Evolutionary conservation across 2,113 vertebrate genomes (phyloP).

Genomic region (Todiramphus chloris): DNA sequence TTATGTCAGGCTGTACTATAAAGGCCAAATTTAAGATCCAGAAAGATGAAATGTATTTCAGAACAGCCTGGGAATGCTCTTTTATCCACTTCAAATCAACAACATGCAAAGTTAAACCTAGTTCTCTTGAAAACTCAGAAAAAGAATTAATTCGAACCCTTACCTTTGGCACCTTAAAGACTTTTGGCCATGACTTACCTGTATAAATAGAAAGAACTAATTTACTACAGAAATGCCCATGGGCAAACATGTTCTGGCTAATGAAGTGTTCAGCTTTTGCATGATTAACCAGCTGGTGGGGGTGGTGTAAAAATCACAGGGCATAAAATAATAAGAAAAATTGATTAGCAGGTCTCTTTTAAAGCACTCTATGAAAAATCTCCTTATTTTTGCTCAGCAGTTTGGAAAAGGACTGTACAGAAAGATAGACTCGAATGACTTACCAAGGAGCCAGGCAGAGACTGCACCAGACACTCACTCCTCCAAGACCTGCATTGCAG

Average conservation of each 20-base stretch:
- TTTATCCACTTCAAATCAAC: slow-evolving; percentile 21
- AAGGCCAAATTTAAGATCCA: not conserved
- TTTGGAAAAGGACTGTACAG: slow-evolving; percentile 43
- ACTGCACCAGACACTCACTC: not conserved
- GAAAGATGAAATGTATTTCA: not conserved
- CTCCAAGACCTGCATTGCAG: slow-evolving; percentile 38
- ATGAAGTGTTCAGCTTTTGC: slow-evolving; percentile 95
- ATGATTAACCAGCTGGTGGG: slow-evolving; percentile 95
- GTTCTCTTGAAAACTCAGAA: slow-evolving; percentile 49
- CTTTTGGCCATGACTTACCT: slow-evolving; percentile 85
- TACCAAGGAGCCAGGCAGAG: slow-evolving; percentile 39
- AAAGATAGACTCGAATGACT: slow-evolving; percentile 49
- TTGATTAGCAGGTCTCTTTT: slow-evolving; percentile 90
- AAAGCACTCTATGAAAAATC: slow-evolving; percentile 74
- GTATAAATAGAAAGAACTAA: slow-evolving; percentile 88
- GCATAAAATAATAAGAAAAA: slow-evolving; percentile 94
- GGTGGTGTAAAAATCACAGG: slow-evolving; percentile 89
- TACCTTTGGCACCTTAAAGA: slow-evolving; percentile 81
- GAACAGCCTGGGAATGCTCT: not conserved
- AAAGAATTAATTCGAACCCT: slow-evolving; percentile 77
- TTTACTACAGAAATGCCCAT: slow-evolving; percentile 87
- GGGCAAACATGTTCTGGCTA: slow-evolving; percentile 92
- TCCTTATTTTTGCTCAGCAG: slow-evolving; percentile 47
- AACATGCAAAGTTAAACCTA: slow-evolving; percentile 32
- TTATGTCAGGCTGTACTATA: not conserved